Base-by-base conservation (phyloP, 2,888 invertebrate genomes). In the Archips xylosteana region DNA sequence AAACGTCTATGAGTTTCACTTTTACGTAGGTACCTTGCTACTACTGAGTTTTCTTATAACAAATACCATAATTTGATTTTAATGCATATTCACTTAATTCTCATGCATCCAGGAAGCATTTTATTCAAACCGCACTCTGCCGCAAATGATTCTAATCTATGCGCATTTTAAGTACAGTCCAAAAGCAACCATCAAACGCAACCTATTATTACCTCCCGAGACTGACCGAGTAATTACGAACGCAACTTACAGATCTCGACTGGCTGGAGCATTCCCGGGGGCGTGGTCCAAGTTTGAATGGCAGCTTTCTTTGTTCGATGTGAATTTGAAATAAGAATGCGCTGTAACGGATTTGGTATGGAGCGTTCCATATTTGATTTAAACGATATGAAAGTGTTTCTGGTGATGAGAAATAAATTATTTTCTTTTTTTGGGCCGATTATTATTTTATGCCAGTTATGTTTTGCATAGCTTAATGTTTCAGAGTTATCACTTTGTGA, bases 221-320 rank as follows among this genome's bases (percentile, higher is more conserved):
- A 80, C 83, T 81, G 84, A 75, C 82, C 84, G 80, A 86, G 84
- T 87, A 88, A 89, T 89, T 87, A 88, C 85, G 78, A 79, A 75
- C 77, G 79, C 80, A 66, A 65, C 65, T 74, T 78, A 82, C 82
- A 84, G 82, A 84, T 81, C 75, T 75, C 63, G 73, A 68, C 74
- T 71, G 49, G 64, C 74, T 71, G 49, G 64, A 74, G 42, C 51
- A 42, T 47, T 83, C 75, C 80, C 76, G 79, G 81, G 83, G 91
- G 90, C 89, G 90, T 87, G 87, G 79, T 85, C 86, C 83, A 82
- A 82, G 80, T 89, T 88, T 90, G 88, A 91, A 84, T 87, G 90
- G 88, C 90, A 87, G 88, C 75, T 77, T 80, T 82, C 82, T 82
- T 86, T 85, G 85, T 81, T 79, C 81, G 81, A 71, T 78, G 78